Evolutionary conservation across 1,140 invertebrate species (phyloP).

Genomic region (Hylaeus volcanicus): DNA sequence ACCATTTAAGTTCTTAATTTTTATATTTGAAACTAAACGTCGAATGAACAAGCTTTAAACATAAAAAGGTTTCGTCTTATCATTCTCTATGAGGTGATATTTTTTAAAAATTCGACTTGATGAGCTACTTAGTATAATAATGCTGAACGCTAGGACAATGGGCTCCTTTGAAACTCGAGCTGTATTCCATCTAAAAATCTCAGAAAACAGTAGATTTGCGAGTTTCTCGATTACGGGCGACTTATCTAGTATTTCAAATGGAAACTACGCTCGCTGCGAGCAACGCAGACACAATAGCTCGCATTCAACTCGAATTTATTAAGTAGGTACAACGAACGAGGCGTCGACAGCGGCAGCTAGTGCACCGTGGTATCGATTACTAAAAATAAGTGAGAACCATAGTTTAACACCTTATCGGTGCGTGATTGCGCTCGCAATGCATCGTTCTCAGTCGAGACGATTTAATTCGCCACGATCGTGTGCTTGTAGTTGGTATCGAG

Average conservation of each 20-base stretch:
- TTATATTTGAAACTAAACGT: no score
- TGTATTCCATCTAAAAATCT: not conserved
- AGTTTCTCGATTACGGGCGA: not conserved
- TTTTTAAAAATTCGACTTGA: no score
- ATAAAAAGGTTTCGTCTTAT: no score
- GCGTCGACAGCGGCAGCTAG: conserved; percentile 19
- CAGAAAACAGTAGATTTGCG: not conserved
- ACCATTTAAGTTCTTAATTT: no score
- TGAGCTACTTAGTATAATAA: no score
- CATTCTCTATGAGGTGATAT: no score
- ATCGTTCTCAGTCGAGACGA: not conserved
- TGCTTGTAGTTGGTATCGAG: no score
- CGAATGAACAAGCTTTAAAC: no score
- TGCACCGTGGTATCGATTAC: not conserved
- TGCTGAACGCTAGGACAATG: not conserved
- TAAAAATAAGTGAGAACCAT: not conserved
- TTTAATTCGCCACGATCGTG: not conserved
- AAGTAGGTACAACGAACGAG: conserved; percentile 27
- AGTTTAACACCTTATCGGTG: conserved; percentile 15
- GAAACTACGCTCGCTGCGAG: conserved; percentile 3
- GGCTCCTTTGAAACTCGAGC: conserved; percentile 3
- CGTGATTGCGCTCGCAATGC: conserved; percentile 5
- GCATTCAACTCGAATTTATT: conserved; percentile 19
- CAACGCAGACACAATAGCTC: conserved; percentile 4
- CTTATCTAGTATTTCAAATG: not conserved